A percentile compares a stretch with the other conserved stretches of the same genome.
phyloP scores from a whole-genome alignment of 2,113 vertebrate genomes.

The Mugil cephalus region DNA sequence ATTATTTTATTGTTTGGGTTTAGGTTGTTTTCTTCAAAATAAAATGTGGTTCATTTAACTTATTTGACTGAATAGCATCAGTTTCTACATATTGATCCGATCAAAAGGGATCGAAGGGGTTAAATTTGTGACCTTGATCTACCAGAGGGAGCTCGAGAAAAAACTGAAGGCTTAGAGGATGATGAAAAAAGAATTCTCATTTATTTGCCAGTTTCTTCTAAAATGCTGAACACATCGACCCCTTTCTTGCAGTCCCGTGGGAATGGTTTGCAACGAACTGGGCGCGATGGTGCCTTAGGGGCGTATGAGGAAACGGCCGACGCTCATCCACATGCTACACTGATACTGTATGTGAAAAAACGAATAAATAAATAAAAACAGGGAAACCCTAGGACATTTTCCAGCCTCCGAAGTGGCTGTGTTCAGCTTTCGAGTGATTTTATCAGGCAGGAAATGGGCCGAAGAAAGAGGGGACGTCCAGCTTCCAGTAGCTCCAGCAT shows the following conservation, averaged over 20 bases:
- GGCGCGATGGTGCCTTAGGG: no score
- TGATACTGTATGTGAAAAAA: no score
- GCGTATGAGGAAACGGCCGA: no score
- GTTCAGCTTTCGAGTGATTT: background rate
- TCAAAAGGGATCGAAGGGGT: background rate
- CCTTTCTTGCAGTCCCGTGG: no score
- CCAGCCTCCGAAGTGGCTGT: background rate
- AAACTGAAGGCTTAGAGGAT: background rate
- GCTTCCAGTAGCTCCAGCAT: conserved; percentile 23
- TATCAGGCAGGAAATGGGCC: background rate
- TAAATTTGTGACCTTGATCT: background rate
- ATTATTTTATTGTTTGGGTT: no score
- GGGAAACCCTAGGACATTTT: background rate
- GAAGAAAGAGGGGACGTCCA: background rate
- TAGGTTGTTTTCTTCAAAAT: no score
- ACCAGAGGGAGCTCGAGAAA: background rate
- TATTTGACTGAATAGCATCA: background rate
- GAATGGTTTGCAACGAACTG: no score
- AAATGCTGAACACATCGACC: no score
- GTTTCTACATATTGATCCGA: background rate
- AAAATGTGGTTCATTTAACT: background rate
- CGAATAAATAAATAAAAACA: no score
- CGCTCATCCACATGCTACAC: no score
- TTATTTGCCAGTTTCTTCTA: no score
- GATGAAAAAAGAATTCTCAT: background rate